Evolutionary conservation across 1,140 invertebrate genomes (phyloP).

Genomic region (Drosophila bifasciata): DNA sequence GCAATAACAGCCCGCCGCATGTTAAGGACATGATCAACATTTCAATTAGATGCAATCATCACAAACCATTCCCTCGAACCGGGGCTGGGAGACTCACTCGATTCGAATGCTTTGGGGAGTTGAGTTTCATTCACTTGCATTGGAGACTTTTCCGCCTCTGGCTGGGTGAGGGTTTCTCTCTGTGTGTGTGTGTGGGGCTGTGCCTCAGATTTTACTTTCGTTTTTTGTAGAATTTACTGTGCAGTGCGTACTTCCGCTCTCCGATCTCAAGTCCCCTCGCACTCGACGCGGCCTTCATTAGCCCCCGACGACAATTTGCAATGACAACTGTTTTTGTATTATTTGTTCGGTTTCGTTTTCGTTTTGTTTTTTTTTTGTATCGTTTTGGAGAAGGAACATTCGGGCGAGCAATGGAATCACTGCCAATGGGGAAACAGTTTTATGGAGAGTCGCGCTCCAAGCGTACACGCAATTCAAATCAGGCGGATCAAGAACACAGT

Average conservation of each 20-base stretch:
- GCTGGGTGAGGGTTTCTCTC: neutral
- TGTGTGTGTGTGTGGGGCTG: constrained; percentile 17
- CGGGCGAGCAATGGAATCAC: constrained; percentile 61
- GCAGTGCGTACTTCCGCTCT: constrained; percentile 77
- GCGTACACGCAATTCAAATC: constrained; percentile 59
- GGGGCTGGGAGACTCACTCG: constrained; percentile 6
- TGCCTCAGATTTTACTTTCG: constrained; percentile 68
- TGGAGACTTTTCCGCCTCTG: constrained; percentile 38
- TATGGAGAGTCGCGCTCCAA: constrained; percentile 62
- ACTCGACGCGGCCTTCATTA: constrained; percentile 64
- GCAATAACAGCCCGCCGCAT: constrained; percentile 51
- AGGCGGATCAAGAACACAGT: constrained; percentile 31
- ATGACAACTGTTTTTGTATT: constrained; percentile 59
- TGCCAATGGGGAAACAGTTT: constrained; percentile 66
- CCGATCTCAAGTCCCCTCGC: constrained; percentile 14
- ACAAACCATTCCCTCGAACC: constrained; percentile 22
- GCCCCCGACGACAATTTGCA: constrained; percentile 79
- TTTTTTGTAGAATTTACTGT: constrained; percentile 61
- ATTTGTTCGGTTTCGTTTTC: constrained; percentile 56
- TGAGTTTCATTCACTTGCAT: constrained; percentile 43
- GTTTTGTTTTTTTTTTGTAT: no score
- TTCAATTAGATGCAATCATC: constrained; percentile 77
- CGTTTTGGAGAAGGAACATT: constrained; percentile 71
- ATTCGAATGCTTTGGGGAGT: constrained; percentile 37
- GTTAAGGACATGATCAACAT: constrained; percentile 81